These are phyloP conservation scores for Venturia canescens DNA, from an alignment of 1,140 invertebrate species.

Conservation along the genomic window DNA sequence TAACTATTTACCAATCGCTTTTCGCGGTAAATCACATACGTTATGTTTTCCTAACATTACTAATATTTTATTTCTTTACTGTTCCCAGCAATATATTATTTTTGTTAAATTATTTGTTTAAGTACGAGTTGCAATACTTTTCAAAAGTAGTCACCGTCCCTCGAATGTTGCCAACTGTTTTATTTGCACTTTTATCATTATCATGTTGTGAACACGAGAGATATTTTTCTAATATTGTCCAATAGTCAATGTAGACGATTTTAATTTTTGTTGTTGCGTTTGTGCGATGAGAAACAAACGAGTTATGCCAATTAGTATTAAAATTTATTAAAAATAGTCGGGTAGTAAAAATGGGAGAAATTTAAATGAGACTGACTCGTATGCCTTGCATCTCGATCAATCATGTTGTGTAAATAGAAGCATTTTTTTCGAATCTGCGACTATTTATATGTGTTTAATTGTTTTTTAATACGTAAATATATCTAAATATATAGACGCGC, in stretches of 20 bases:
- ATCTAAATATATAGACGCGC: constrained; percentile 30
- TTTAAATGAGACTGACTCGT: constrained; percentile 69
- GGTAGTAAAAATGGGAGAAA: constrained; percentile 30
- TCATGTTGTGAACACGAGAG: constrained; percentile 15
- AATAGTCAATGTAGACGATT: neutral
- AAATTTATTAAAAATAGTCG: neutral
- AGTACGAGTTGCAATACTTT: constrained; percentile 24
- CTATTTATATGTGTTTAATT: neutral
- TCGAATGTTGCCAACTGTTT: constrained; percentile 23
- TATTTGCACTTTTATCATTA: neutral
- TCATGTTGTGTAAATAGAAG: neutral
- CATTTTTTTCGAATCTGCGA: neutral
- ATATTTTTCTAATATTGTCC: constrained; percentile 26
- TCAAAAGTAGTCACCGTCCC: constrained; percentile 13
- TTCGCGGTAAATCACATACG: neutral
- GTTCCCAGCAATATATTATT: constrained; percentile 29
- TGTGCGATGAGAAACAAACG: neutral
- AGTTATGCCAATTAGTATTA: constrained; percentile 14
- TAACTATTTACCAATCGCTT: constrained; percentile 2
- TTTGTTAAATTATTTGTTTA: constrained; percentile 16
- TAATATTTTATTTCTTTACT: neutral
- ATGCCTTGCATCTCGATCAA: constrained; percentile 61
- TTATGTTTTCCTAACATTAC: neutral
- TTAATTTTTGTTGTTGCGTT: neutral
- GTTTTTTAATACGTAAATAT: constrained; percentile 5